Conservation (phyloP, 2,888 invertebrate species). For the Oscheius onirici region DNA sequence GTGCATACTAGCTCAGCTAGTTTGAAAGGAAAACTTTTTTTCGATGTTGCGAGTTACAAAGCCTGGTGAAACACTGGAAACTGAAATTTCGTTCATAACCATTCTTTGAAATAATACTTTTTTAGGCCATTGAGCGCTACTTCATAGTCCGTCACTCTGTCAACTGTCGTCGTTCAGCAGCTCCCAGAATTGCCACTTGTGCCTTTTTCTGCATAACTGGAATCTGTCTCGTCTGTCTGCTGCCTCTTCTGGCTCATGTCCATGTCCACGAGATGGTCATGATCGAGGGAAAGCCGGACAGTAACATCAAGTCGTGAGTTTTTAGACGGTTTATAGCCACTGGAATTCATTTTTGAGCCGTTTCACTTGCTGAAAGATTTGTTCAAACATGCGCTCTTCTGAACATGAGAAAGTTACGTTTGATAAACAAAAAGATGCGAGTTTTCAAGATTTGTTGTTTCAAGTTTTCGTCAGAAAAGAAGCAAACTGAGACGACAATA, state of each 20-base stretch:
- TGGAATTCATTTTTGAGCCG: no score
- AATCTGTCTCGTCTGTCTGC: conserved; percentile 18
- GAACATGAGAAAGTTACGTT: no score
- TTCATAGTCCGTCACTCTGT: conserved; percentile 43
- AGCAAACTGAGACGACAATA: not conserved
- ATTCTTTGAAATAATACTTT: not conserved
- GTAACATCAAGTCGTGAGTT: conserved; percentile 14
- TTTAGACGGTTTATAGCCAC: not conserved
- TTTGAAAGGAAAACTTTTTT: no score
- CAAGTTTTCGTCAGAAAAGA: not conserved
- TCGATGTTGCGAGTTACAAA: no score
- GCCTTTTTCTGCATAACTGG: conserved; percentile 15
- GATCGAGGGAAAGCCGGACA: conserved; percentile 7
- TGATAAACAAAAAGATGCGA: no score
- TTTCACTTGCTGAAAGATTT: no score
- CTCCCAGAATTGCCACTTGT: conserved; percentile 13
- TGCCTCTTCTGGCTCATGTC: conserved; percentile 22
- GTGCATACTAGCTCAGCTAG: no score
- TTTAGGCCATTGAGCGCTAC: conserved; percentile 44
- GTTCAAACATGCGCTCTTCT: no score
- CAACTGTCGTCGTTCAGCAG: conserved; percentile 24
- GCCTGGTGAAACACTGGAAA: no score
- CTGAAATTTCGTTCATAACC: no score
- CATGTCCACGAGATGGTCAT: conserved; percentile 9
- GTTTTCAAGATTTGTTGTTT: no score